Evolutionary conservation across 2,797 vertebrate genomes (phyloP), one percentile per base, ranked within the genome.

Genomic region (Parauchenoglanis ngamensis): DNA sequence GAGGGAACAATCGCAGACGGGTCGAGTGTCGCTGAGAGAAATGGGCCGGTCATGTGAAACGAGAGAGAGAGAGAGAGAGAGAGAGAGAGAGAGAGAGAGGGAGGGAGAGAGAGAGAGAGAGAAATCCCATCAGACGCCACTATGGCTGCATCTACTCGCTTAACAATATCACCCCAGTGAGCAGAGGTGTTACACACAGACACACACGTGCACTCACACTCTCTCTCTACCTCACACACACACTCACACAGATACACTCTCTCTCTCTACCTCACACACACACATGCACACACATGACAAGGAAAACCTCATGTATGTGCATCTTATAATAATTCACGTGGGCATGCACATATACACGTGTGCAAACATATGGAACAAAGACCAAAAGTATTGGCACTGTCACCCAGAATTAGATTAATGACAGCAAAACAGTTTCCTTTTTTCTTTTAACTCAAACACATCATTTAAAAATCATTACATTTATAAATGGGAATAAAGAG

Each of bases 21-120:
- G 40, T 87, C 63, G 7, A 76, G 82, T 87, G 63, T 79, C 73
- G n/a, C 61, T 59, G 54, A 70, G 63, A 61, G 77, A 80, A 61
- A 80, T 1, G 40, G 56, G 21, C 10, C 19, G 1, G 56, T 59
- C 56, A 80, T 61, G 77, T 80, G 77, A 80, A 23, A 80, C 56
- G 13, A 19, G 23, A 23, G n/a, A 67, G 59, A 46, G 79, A 46
- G 35, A 15, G 35, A 65, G 57, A 49, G 40, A 19, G 23, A 65
- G 40, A 49, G 7, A 83, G 59, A 28, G 13, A 28, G 44, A 83
- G 61, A 49, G 25, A 8, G 40, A 52, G 3, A 5, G 11, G 0
- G 8, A 12, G 21, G 2, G 8, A 5, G 1, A 70, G 17, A 35
- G 12, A 35, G 28, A 0, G 15, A 13, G n/a, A 7, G 25, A 52